Conservation (phyloP, 2,888 invertebrate genomes). For the Drosophila kuntzei region DNA sequence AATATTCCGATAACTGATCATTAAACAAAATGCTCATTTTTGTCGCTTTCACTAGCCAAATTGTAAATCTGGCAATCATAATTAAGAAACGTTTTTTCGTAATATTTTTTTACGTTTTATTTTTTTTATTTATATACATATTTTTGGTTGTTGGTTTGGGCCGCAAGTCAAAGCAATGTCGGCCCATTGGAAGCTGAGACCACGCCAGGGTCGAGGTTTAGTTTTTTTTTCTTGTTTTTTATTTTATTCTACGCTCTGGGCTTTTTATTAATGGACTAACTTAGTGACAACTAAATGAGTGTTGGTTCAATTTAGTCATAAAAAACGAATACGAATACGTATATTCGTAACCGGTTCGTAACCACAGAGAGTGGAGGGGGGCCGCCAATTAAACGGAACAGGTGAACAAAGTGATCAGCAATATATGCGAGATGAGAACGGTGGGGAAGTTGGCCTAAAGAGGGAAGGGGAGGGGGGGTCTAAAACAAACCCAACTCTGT, state of each 20-base stretch:
- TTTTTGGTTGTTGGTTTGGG: constrained; percentile 1
- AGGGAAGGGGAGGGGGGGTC: background rate
- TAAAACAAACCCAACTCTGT: constrained; percentile 34
- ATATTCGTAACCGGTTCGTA: constrained; percentile 31
- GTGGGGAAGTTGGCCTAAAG: background rate
- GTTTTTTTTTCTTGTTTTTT: background rate
- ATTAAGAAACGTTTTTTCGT: constrained; percentile 32
- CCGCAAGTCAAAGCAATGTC: constrained; percentile 1
- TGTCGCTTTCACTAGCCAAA: constrained; percentile 53
- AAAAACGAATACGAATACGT: constrained; percentile 21
- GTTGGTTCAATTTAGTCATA: constrained; percentile 63
- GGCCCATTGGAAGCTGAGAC: constrained; percentile 15
- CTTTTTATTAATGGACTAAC: constrained; percentile 68
- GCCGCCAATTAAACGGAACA: constrained; percentile 72
- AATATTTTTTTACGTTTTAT: background rate
- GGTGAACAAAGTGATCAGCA: constrained; percentile 68
- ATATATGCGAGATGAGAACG: background rate
- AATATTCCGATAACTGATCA: constrained; percentile 31
- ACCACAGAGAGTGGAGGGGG: constrained; percentile 5
- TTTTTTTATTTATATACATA: background rate
- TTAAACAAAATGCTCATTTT: constrained; percentile 31
- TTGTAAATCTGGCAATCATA: constrained; percentile 35
- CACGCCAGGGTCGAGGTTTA: constrained; percentile 40
- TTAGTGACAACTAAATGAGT: constrained; percentile 79
- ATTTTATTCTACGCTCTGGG: constrained; percentile 22